A percentile compares a stretch with the other conserved stretches of the same genome.
Conservation (phyloP, 2,113 vertebrate genomes). For the Pristiophorus japonicus region DNA sequence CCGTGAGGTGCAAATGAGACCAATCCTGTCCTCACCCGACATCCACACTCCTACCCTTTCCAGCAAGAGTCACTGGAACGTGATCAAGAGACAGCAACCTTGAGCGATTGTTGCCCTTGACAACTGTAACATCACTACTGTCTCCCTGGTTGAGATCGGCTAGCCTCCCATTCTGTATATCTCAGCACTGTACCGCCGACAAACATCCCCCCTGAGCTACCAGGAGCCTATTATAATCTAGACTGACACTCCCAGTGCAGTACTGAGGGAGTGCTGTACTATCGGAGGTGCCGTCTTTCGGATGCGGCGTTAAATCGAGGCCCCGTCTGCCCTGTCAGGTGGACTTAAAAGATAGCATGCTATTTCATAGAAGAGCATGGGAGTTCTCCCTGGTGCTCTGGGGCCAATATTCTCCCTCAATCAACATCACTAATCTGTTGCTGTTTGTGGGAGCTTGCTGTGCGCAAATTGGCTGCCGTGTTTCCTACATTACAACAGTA, state of each 20-base stretch:
- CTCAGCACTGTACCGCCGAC: neutral
- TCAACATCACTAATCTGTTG: neutral
- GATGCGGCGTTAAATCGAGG: neutral
- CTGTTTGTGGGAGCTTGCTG: neutral
- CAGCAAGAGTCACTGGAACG: neutral
- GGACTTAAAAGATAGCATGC: neutral
- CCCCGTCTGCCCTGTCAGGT: neutral
- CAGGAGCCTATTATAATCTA: neutral
- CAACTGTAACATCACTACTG: neutral
- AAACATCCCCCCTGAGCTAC: neutral
- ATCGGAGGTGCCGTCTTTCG: neutral
- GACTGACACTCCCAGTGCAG: neutral
- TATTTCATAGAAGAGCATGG: neutral
- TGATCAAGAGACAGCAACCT: neutral
- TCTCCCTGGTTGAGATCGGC: neutral
- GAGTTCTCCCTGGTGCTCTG: neutral
- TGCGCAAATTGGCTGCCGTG: neutral
- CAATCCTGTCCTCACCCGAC: neutral
- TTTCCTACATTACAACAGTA: neutral
- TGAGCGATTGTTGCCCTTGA: neutral
- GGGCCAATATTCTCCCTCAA: neutral
- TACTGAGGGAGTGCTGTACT: neutral
- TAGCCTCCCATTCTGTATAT: neutral
- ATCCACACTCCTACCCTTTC: neutral
- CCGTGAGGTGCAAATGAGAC: neutral